Base-by-base conservation (phyloP, 2,888 invertebrate genomes). In the Cantharis rustica region DNA sequence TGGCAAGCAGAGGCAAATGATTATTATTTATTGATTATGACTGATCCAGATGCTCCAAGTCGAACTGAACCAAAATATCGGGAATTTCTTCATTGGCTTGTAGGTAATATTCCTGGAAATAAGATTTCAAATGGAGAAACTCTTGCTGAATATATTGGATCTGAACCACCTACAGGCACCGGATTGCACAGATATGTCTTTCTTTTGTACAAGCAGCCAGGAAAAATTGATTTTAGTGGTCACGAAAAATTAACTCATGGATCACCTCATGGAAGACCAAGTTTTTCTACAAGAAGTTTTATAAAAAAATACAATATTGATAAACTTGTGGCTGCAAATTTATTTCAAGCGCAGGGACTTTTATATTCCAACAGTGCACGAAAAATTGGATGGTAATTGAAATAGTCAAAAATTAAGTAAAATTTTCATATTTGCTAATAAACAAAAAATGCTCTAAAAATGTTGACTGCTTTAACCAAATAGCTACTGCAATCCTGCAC, bases 51-150 rank as follows among this genome's bases (percentile, higher is more conserved):
- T 88, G 95, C 95, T 1, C 95, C 95, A 7, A 93, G 92, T 82
- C 90, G 94, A 20, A 89, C 90, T 79, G 90, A 90, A 71, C 94
- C 94, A 0, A 93, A 91, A 82, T 92, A 91, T 81, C 89, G 94
- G 13, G 94, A 95, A 88, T 94, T 93, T 92, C 93, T 93, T 82
- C 95, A 95, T 85, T 95, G 95, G 95, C 87, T 94, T 4, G 91
- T 95, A 13, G 93, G 91, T 16, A 95, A 95, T 84, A 93, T 95
- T 83, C 92, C 92, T 4, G 94, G 93, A 16, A 89, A 88, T 78
- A 90, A 93, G 79, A 83, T 86, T 9, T 84, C 85, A 11, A 90
- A 90, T 81, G 94, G 94, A 20, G 93, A 94, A 85, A 89, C 90
- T 16, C 86, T 94, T 13, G 90, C 92, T 11, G 93, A 91, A 77